Evolutionary conservation across 37 sponge, comb jelly and placozoan genomes (phyloP).

Genomic region (Hormiphora californensis): DNA sequence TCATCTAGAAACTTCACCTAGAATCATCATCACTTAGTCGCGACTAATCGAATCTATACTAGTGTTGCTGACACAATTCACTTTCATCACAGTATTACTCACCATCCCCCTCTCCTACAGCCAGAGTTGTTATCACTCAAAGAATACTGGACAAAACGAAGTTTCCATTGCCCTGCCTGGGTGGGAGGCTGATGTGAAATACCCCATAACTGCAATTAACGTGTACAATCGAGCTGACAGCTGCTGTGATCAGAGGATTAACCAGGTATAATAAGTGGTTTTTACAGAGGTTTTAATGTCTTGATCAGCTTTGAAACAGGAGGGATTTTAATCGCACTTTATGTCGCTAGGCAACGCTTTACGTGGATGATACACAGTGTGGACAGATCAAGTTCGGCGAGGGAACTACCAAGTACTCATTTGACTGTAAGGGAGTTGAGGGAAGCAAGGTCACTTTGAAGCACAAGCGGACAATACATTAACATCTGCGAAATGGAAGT

Average conservation of each 20-base stretch:
- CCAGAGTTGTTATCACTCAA: not conserved
- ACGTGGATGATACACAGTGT: not conserved
- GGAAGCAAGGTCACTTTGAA: not conserved
- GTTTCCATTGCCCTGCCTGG: not conserved
- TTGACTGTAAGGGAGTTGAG: not conserved
- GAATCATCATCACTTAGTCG: too few species aligned
- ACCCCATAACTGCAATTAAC: not conserved
- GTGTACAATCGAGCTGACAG: not conserved
- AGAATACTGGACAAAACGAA: not conserved
- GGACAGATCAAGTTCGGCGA: constrained; percentile 1
- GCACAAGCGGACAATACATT: not conserved
- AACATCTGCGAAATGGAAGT: not conserved
- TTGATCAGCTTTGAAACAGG: not conserved
- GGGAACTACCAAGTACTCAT: not conserved
- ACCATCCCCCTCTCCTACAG: too few species aligned
- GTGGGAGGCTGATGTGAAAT: not conserved
- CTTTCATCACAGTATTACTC: too few species aligned
- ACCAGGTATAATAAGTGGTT: not conserved
- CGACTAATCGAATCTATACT: too few species aligned
- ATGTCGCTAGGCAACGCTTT: not conserved
- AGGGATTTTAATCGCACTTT: not conserved
- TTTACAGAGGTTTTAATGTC: not conserved
- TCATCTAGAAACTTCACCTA: too few species aligned
- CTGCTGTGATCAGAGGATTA: not conserved
- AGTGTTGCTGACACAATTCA: too few species aligned